Base-by-base conservation (phyloP, 2,113 vertebrate genomes). In the Hippocampus mohnikei region DNA sequence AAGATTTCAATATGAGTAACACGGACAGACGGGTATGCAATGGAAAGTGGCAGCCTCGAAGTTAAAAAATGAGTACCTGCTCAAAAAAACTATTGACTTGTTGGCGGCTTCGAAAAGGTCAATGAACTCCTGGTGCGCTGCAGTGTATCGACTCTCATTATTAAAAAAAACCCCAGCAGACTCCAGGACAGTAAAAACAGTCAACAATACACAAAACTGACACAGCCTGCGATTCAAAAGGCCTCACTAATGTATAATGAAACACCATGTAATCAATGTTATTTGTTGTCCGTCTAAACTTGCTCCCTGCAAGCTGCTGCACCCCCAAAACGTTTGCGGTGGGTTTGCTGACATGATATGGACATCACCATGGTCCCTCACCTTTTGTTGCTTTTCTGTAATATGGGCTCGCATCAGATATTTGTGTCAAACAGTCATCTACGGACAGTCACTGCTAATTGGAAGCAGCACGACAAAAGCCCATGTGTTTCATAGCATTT, bases 271-370 rank as follows among this genome's bases (percentile, higher is more conserved):
- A 81, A 82, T 77, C 71, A 73, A 77, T 76, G 85, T 61, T 77
- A 74, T 67, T 84, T 81, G 78, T 87, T 75, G 80, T 63, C 71
- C 72, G 64, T 81, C 76, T 83, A 87, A 85, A 77, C 73, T 80
- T 78, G 70, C 66, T 74, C 67, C 53, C 44, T 61, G 53, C 67
- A 52, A 27, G 18, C 21, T 0, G 4, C 66, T 33, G 61, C 33
- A 62, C 62, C 65, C 72, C 78, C 23, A 69, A 81, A 81, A 46
- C 13, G 41, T 69, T 69, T 62, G 40, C 56, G 20, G 42, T n/a
- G 23, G 70, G 37, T 58, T 69, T 55, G 53, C 56, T 81, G 1
- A 66, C 70, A 55, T n/a, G 60, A 77, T 75, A 71, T 81, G 27
- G n/a, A 69, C 40, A 25, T 37, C 61, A 68, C 66, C 66, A 67